Percentiles rank a stretch among this genome's conserved stretches.
These are phyloP conservation scores for Drosophila formosana DNA, from an alignment of 2,888 invertebrate species.

Conservation along the genomic window DNA sequence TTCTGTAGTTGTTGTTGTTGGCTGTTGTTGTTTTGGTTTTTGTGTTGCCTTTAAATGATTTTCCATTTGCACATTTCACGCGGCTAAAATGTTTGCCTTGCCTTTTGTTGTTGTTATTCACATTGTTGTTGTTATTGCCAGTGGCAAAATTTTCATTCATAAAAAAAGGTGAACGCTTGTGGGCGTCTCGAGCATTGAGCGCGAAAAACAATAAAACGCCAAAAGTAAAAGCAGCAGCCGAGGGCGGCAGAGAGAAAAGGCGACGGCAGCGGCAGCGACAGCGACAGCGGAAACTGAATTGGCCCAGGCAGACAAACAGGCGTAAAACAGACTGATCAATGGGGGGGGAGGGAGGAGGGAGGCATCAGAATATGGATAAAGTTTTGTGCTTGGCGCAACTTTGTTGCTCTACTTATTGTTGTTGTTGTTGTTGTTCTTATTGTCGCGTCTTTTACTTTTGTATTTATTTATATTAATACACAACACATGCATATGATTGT, in stretches of 20 bases:
- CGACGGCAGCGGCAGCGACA: background rate
- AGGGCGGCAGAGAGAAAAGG: background rate
- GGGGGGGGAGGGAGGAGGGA: background rate
- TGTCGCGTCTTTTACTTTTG: constrained; percentile 55
- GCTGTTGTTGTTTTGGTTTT: constrained; percentile 32
- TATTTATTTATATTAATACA: constrained; percentile 74
- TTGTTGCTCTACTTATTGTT: constrained; percentile 23
- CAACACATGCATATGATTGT: constrained; percentile 45
- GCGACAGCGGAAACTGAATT: constrained; percentile 43
- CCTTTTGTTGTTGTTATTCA: constrained; percentile 30
- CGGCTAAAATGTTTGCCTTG: constrained; percentile 60
- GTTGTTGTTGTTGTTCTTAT: constrained; percentile 24
- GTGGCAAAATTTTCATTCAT: constrained; percentile 72
- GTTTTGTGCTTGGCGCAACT: constrained; percentile 58
- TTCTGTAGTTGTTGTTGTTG: constrained; percentile 18
- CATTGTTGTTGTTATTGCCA: constrained; percentile 39
- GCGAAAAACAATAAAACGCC: constrained; percentile 75
- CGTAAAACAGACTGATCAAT: constrained; percentile 35
- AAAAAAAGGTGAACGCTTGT: constrained; percentile 73
- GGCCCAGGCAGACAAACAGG: constrained; percentile 72
- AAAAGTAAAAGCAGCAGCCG: constrained; percentile 18
- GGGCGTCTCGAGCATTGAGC: constrained; percentile 54
- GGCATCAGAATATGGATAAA: constrained; percentile 38
- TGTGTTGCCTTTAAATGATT: constrained; percentile 70
- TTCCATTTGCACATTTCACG: constrained; percentile 80